A percentile compares a stretch with the other conserved stretches of the same genome.
Evolutionary conservation across 2,888 invertebrate genomes (phyloP).

Genomic region (Drosophila monieri): DNA sequence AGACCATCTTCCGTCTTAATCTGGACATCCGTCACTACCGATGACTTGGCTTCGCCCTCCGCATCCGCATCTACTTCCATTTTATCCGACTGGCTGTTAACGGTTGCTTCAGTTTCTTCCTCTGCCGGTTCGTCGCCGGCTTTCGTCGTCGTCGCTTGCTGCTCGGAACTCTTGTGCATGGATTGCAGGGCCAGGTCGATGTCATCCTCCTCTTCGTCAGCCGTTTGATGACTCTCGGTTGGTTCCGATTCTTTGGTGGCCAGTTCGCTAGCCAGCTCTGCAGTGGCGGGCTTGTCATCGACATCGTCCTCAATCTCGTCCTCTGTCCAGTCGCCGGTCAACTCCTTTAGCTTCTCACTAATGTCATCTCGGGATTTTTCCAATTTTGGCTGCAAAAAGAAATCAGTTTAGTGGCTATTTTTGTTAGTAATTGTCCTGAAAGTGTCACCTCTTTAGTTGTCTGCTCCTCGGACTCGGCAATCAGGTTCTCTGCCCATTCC

Average conservation of each 20-base stretch:
- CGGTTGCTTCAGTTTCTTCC: constrained; percentile 9
- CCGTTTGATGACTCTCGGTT: constrained; percentile 1
- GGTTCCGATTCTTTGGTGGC: constrained; percentile 19
- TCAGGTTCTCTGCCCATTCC: constrained; percentile 82
- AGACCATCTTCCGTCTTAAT: constrained; percentile 46
- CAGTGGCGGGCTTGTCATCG: constrained; percentile 47
- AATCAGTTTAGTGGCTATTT: not conserved
- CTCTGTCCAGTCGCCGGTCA: constrained; percentile 83
- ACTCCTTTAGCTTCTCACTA: constrained; percentile 81
- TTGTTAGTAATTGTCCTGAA: not conserved
- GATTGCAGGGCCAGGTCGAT: constrained; percentile 77
- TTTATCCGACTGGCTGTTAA: constrained; percentile 32
- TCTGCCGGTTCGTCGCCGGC: not conserved
- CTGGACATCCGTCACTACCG: not conserved
- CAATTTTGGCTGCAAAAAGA: constrained; percentile 48
- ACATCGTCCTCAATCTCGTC: constrained; percentile 82
- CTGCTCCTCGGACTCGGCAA: constrained; percentile 74
- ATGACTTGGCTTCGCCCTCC: constrained; percentile 10
- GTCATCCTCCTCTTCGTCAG: constrained; percentile 70
- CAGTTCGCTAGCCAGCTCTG: constrained; percentile 45
- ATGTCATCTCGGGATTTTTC: constrained; percentile 79
- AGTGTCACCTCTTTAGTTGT: constrained; percentile 64
- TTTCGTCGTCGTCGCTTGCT: constrained; percentile 21
- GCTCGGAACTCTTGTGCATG: constrained; percentile 67
- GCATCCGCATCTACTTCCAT: constrained; percentile 25